These are phyloP conservation scores for Anas acuta DNA, from an alignment of 2,797 vertebrate genomes.

Conservation along the genomic window DNA sequence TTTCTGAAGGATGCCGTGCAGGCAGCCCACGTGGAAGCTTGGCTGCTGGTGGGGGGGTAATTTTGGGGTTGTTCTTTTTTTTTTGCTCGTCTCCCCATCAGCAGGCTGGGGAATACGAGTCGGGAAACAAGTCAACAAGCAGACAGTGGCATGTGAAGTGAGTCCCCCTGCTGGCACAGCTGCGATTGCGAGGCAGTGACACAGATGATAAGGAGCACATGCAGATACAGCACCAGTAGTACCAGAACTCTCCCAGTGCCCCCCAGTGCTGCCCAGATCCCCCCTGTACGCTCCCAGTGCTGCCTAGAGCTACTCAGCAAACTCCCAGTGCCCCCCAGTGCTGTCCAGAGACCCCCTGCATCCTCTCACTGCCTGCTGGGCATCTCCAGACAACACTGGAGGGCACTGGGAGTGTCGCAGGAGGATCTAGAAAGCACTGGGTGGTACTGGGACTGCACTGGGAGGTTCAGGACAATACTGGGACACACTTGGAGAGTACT, in stretches of 20 bases:
- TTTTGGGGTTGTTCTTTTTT: too few relatives aligned
- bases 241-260: background rate
- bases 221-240: background rate
- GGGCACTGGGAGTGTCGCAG: background rate
- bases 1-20: background rate
- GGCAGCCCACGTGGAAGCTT: background rate
- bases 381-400: background rate
- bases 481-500: background rate
- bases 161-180: background rate
- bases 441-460: background rate
- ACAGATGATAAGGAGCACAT: background rate
- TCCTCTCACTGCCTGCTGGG: background rate
- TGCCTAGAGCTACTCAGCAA: background rate
- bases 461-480: background rate
- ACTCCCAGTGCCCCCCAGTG: background rate
- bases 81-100: background rate
- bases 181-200: fast-evolving
- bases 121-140: background rate
- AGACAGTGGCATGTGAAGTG: background rate
- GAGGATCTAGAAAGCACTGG: background rate
- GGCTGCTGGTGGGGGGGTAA: background rate
- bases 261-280: background rate
- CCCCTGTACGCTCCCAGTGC: background rate
- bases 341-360: background rate
- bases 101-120: background rate